Conservation (phyloP, 2,888 invertebrate genomes). For the Barypeithes pellucidus region DNA sequence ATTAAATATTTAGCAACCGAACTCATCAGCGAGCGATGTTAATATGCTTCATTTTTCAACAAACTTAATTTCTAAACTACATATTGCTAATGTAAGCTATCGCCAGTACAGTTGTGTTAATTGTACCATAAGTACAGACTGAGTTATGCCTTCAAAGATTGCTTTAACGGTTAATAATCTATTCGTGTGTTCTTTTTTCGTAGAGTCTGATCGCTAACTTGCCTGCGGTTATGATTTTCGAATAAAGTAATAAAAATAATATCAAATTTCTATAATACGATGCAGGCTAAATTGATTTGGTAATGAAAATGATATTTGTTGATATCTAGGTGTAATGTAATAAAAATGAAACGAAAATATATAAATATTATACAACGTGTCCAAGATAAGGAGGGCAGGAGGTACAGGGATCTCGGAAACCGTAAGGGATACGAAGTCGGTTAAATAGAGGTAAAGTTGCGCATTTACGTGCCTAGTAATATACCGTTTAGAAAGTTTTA, state of each 20-base stretch:
- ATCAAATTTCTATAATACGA: not conserved
- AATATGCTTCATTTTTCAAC: slow-evolving; percentile 34
- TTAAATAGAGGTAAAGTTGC: too few relatives aligned
- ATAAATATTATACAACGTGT: too few relatives aligned
- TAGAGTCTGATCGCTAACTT: not conserved
- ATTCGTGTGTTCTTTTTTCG: slow-evolving; percentile 7
- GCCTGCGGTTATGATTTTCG: slow-evolving; percentile 10
- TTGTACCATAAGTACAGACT: slow-evolving; percentile 36
- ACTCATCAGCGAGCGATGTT: slow-evolving; percentile 31
- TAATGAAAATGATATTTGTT: not conserved
- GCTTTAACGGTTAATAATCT: slow-evolving; percentile 31
- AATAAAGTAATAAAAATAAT: not conserved
- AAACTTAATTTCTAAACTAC: slow-evolving; percentile 24
- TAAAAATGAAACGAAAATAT: too few relatives aligned
- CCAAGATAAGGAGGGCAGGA: too few relatives aligned
- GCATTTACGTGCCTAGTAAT: too few relatives aligned
- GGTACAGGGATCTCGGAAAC: too few relatives aligned
- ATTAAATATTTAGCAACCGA: slow-evolving; percentile 35
- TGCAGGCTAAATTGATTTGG: not conserved
- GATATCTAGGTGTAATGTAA: too few relatives aligned
- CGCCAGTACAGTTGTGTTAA: slow-evolving; percentile 46
- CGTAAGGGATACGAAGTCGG: too few relatives aligned
- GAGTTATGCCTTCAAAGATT: slow-evolving; percentile 34
- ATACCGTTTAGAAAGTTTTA: too few relatives aligned
- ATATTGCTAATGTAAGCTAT: slow-evolving; percentile 42